Percentiles rank a stretch among this genome's conserved stretches.
These are phyloP conservation scores for Rhabdomys dilectus DNA, from an alignment of 2,113 vertebrate species.

Conservation along the genomic window DNA sequence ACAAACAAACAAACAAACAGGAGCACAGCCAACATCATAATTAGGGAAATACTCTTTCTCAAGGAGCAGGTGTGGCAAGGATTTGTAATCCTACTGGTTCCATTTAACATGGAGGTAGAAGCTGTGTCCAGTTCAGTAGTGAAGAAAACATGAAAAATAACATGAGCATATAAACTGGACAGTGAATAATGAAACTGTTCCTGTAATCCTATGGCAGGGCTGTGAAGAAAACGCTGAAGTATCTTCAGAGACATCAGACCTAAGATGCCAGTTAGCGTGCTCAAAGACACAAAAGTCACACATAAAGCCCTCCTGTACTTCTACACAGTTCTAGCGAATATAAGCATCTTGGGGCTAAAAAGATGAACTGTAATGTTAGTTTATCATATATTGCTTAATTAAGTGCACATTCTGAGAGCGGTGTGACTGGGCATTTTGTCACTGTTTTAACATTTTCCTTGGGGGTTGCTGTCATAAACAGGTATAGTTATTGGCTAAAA, in stretches of 20 bases:
- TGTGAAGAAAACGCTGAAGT: background rate
- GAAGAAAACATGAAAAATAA: conserved; percentile 3
- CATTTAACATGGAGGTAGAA: background rate
- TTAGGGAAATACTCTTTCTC: background rate
- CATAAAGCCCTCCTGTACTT: background rate
- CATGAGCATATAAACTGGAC: background rate
- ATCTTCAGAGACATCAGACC: background rate
- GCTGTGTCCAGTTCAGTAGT: background rate
- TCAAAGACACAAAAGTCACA: background rate
- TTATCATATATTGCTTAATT: background rate
- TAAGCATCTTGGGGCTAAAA: background rate
- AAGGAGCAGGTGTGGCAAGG: background rate
- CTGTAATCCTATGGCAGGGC: background rate
- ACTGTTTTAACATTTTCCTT: background rate
- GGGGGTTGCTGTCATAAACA: background rate
- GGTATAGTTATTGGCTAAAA: background rate
- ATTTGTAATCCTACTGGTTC: background rate
- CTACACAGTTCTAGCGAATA: background rate
- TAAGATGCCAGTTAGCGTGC: background rate
- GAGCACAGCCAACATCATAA: background rate
- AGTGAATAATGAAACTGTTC: background rate
- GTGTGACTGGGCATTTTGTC: background rate
- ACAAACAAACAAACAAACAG: no score
- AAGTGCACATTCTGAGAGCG: background rate
- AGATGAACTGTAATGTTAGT: background rate